Evolutionary conservation across 2,113 vertebrate genomes (phyloP).

Genomic region (Thryonomys swinderianus): DNA sequence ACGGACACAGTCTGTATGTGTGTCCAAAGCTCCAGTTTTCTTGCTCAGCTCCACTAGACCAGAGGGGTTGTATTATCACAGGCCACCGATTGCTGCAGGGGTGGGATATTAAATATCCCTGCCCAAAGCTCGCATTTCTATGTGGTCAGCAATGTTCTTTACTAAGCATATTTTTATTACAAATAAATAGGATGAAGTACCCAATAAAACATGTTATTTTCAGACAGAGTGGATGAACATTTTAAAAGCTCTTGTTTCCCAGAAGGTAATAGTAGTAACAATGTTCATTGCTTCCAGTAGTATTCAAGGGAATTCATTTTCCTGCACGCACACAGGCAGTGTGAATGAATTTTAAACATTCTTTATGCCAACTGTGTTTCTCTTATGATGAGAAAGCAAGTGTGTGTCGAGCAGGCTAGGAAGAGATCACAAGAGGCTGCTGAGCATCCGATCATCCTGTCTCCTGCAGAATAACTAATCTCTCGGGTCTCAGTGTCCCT

Average conservation of each 20-base stretch:
- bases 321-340: conserved; percentile 27
- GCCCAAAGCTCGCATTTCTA: background rate
- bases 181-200: conserved; percentile 57
- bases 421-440: background rate
- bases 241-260: conserved; percentile 50
- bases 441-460: background rate
- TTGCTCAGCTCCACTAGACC: background rate
- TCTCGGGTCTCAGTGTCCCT: background rate
- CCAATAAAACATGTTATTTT: conserved; percentile 55
- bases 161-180: conserved; percentile 51
- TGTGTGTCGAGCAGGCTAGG: background rate
- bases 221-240: conserved; percentile 25
- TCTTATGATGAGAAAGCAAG: background rate
- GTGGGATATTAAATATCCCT: background rate
- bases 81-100: no score
- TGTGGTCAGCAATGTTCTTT: background rate
- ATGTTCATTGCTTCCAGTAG: conserved; percentile 13
- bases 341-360: conserved; percentile 70
- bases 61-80: background rate
- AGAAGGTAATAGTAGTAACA: background rate
- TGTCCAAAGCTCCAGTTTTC: background rate
- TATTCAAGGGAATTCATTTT: conserved; percentile 46
- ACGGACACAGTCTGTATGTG: background rate
- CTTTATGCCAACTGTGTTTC: conserved; percentile 34
- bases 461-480: background rate